A percentile compares a stretch with the other conserved stretches of the same genome.
These are phyloP conservation scores for Atlantisia rogersi DNA, from an alignment of 2,113 vertebrate genomes.

Conservation along the genomic window DNA sequence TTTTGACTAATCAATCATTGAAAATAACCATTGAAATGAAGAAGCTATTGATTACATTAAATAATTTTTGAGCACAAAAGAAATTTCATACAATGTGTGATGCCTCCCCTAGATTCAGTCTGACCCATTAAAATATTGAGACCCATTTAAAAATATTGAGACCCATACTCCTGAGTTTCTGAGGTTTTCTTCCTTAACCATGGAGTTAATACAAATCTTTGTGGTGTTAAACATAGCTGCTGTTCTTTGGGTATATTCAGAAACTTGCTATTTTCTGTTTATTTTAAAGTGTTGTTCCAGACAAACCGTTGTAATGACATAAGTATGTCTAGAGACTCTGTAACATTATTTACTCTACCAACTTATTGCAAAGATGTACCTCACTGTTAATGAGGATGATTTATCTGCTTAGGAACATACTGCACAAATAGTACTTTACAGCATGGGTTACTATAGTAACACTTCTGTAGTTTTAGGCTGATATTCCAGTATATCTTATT, in stretches of 20 bases:
- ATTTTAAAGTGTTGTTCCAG: neutral
- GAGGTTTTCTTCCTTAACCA: neutral
- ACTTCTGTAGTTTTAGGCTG: conserved; percentile 4
- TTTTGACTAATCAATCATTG: neutral
- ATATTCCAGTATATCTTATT: conserved; percentile 30
- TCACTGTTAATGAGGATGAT: conserved; percentile 42
- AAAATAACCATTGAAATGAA: neutral
- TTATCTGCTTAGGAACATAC: conserved; percentile 31
- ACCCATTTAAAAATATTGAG: neutral
- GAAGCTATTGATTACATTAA: neutral
- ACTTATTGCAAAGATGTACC: neutral
- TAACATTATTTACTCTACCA: conserved; percentile 28
- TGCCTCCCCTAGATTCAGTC: neutral
- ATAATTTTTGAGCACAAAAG: neutral
- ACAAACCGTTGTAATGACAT: neutral
- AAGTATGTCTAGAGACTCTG: conserved; percentile 1
- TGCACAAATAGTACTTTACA: conserved; percentile 18
- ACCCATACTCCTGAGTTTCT: neutral
- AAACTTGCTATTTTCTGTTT: neutral
- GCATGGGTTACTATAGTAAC: conserved; percentile 58
- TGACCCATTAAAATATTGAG: neutral
- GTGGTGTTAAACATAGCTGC: neutral
- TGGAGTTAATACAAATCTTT: neutral
- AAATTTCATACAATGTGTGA: neutral
- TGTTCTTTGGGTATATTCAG: neutral